Percentiles rank a stretch among this genome's conserved stretches.
Conservation (phyloP, 2,888 invertebrate genomes). For the Yponomeuta cagnagella region DNA sequence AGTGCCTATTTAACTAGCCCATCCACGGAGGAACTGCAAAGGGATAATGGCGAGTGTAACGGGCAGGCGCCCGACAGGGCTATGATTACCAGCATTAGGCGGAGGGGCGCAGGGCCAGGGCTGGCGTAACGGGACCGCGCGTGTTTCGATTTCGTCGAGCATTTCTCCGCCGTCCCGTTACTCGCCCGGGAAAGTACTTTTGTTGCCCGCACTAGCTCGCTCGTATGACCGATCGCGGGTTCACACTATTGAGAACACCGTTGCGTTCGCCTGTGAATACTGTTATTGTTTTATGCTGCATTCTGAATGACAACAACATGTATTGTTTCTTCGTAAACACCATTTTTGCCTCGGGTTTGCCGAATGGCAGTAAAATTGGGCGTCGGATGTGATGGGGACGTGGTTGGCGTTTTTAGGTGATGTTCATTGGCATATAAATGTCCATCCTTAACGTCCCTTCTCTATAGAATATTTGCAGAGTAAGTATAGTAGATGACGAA, state of each 20-base stretch:
- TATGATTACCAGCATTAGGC: constrained; percentile 15
- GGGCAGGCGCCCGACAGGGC: not conserved
- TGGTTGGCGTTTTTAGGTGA: not conserved
- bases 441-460: too few relatives aligned
- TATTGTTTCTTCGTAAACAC: constrained; percentile 13
- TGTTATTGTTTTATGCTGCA: constrained; percentile 15
- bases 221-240: constrained; percentile 56
- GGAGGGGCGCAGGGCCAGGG: constrained; percentile 32
- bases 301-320: constrained; percentile 7
- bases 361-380: not conserved
- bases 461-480: too few relatives aligned
- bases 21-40: not conserved
- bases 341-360: not conserved
- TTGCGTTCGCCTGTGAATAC: constrained; percentile 37
- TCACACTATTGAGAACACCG: constrained; percentile 62
- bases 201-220: constrained; percentile 32
- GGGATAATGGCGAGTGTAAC: constrained; percentile 7
- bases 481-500: too few relatives aligned
- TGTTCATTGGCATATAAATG: too few relatives aligned
- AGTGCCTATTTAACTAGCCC: not conserved
- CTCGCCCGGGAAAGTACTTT: constrained; percentile 70
- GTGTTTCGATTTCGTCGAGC: constrained; percentile 77
- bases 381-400: not conserved
- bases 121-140: constrained; percentile 64
- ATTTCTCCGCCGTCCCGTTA: constrained; percentile 75